Percentiles rank a stretch among this genome's conserved stretches.
phyloP scores from a whole-genome alignment of 2,113 vertebrate species.

The Hippopotamus amphibius region DNA sequence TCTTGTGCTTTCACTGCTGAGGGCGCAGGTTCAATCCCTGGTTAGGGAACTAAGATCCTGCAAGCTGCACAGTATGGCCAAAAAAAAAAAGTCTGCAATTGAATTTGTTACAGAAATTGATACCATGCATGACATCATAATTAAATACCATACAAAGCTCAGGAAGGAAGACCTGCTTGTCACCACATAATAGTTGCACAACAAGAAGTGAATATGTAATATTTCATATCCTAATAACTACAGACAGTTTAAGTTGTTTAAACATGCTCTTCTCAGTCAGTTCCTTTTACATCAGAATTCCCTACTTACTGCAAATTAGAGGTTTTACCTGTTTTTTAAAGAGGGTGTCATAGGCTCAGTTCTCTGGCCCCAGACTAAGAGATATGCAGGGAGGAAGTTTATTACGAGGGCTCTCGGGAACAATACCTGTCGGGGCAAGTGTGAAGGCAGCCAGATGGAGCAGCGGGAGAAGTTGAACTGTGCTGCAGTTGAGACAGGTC shows the following conservation, averaged over 20 bases:
- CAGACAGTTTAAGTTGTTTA: neutral
- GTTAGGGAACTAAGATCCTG: too few relatives aligned
- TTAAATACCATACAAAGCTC: neutral
- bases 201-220: neutral
- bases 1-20: too few relatives aligned
- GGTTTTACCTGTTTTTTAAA: neutral
- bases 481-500: neutral
- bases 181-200: neutral
- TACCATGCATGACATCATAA: neutral
- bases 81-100: neutral
- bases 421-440: neutral
- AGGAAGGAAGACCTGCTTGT: neutral
- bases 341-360: neutral
- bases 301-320: neutral
- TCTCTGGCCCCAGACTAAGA: neutral
- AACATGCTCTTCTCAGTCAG: neutral
- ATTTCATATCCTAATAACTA: slow-evolving; percentile 1
- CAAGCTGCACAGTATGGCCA: too few relatives aligned
- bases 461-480: neutral
- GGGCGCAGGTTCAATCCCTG: too few relatives aligned
- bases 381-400: neutral
- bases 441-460: neutral
- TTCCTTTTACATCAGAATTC: neutral
- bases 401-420: neutral
- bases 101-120: neutral